phyloP scores from a whole-genome alignment of 92 coral and sea anemone genomes.

The Epizoanthus scotinus region DNA sequence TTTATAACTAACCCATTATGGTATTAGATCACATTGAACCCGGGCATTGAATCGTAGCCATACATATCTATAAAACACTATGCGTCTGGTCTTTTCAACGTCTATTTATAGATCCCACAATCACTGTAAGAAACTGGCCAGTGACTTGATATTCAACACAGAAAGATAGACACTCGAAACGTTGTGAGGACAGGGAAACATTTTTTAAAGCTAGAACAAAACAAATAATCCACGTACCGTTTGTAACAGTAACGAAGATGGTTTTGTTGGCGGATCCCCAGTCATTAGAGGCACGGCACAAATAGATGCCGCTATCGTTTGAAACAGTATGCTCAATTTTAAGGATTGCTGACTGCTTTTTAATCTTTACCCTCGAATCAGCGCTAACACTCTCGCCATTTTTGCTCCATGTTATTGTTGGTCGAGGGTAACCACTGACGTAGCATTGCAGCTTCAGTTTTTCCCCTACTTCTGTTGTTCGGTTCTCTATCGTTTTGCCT shows the following conservation, averaged over 20 bases:
- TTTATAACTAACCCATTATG: too few relatives aligned
- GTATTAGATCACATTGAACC: too few relatives aligned
- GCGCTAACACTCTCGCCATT: background rate
- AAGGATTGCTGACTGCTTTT: background rate
- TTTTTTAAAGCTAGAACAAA: too few relatives aligned
- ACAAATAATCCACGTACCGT: background rate
- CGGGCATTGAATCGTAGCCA: too few relatives aligned
- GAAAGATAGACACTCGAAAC: too few relatives aligned
- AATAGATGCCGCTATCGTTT: constrained; percentile 17
- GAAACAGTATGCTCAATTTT: background rate
- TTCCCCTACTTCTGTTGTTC: background rate
- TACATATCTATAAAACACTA: too few relatives aligned
- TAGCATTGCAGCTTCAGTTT: constrained; percentile 22
- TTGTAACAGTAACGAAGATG: constrained; percentile 6
- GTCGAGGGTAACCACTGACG: constrained; percentile 6
- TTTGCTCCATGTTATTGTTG: constrained; percentile 11
- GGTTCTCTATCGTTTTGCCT: background rate
- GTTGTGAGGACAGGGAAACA: too few relatives aligned
- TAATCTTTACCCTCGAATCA: constrained; percentile 23
- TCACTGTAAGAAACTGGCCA: too few relatives aligned
- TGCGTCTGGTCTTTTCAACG: too few relatives aligned
- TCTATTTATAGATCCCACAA: too few relatives aligned
- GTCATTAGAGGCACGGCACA: constrained; percentile 8
- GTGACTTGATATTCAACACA: too few relatives aligned
- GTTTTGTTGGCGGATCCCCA: constrained; percentile 14